These are phyloP conservation scores for Periophthalmus modestus DNA, from an alignment of 2,113 vertebrate species.

Conservation along the genomic window DNA sequence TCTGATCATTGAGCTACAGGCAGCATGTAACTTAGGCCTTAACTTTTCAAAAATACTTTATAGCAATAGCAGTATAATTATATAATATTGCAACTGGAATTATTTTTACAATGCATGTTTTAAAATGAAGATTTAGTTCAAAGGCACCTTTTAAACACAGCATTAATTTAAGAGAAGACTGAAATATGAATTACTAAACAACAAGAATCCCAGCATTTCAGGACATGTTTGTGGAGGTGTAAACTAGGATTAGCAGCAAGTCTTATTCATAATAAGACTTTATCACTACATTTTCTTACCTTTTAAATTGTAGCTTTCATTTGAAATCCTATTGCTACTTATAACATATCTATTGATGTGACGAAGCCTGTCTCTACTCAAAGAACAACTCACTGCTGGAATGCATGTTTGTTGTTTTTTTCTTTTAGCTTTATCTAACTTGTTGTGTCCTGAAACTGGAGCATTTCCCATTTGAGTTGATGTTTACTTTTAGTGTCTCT, in stretches of 20 bases:
- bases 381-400: conserved; percentile 21
- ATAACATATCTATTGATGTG: not conserved
- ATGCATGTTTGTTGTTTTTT: conserved; percentile 5
- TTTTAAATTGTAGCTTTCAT: not conserved
- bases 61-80: not conserved
- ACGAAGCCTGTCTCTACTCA: not conserved
- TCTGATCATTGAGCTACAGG: not conserved
- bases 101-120: not conserved
- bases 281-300: not conserved
- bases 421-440: conserved; percentile 3
- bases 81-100: not conserved
- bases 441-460: conserved; percentile 23
- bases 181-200: not conserved
- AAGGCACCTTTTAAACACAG: too few species aligned
- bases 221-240: not conserved
- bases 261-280: not conserved
- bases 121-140: not conserved
- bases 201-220: not conserved
- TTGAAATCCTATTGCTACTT: not conserved
- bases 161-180: not conserved
- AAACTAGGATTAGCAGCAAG: not conserved
- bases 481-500: conserved; percentile 21
- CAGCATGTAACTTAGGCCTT: not conserved
- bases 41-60: not conserved
- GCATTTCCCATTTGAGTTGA: not conserved